Percentiles rank a stretch among this genome's conserved stretches.
Conservation (phyloP, 2,797 vertebrate genomes). For the Huso huso region DNA sequence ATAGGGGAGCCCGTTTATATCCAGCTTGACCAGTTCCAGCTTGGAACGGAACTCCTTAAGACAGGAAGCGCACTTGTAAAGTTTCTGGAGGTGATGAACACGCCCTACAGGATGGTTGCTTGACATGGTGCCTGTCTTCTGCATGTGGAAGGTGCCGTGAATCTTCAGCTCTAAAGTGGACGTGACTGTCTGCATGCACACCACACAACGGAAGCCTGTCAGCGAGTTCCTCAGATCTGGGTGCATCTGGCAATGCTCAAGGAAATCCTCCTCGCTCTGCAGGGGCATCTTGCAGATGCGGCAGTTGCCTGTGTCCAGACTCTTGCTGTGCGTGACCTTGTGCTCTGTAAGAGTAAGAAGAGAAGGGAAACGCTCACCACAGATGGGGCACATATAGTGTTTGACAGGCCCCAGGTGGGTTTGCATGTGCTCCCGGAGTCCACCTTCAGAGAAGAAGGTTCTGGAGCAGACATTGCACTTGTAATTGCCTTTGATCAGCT, state of each 20-base stretch:
- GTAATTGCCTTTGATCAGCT: conserved; percentile 95
- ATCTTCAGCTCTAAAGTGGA: conserved; percentile 98
- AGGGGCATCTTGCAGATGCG: conserved; percentile 98
- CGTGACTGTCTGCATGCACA: conserved; percentile 98
- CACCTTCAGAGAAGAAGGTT: conserved; percentile 96
- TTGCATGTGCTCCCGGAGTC: conserved; percentile 96
- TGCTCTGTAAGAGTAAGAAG: conserved; percentile 96
- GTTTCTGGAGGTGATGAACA: conserved; percentile 68
- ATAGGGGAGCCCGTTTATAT: conserved; percentile 93
- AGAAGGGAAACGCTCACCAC: conserved; percentile 94
- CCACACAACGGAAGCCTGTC: conserved; percentile 95
- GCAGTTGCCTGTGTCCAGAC: conserved; percentile 95
- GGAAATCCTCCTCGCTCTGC: conserved; percentile 93
- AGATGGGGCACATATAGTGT: conserved; percentile 99
- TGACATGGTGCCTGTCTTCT: conserved; percentile 83
- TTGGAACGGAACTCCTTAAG: conserved; percentile 95
- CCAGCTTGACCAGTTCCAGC: conserved; percentile 92
- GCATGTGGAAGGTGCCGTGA: conserved; percentile 98
- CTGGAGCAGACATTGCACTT: conserved; percentile 97
- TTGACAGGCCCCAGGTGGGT: conserved; percentile 97
- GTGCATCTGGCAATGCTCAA: conserved; percentile 99
- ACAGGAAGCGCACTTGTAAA: conserved; percentile 92
- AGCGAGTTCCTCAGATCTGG: conserved; percentile 95
- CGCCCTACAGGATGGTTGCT: conserved; percentile 59
- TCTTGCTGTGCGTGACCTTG: conserved; percentile 98